Evolutionary conservation across 2,113 vertebrate genomes (phyloP), one percentile per base, ranked within the genome.

Genomic region (Empidonax traillii): DNA sequence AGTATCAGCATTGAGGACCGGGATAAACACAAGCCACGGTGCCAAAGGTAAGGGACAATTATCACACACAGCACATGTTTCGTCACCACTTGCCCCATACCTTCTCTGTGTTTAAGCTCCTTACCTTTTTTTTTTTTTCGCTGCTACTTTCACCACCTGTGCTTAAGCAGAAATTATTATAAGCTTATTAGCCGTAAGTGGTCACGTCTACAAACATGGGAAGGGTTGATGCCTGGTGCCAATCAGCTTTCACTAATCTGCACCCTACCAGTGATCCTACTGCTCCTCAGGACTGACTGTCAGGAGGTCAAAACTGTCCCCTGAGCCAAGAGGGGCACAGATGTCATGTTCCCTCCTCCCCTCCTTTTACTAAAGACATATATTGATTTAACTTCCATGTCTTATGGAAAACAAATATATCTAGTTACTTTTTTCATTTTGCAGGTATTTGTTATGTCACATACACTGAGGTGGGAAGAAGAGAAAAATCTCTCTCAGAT

Each of bases 151-250:
- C 85, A 94, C 76, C 89, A 93, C 93, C 87, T 89, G 46, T 53
- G 58, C 81, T 95, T 94, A 94, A 84, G 73, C 33, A 93, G 89
- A 97, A 96, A 92, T 94, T 79, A 92, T 95, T 85, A 87, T 91
- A 95, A 96, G 80, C 95, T 94, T 94, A 91, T 96, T 94, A 96
- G 85, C 61, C 87, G 4, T 91, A 96, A 94, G 94, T 76, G 81
- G 81, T 96, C 89, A 97, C 41, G 12, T 96, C 95, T 87, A 65
- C 93, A 96, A 95, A 94, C 85, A 93, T 56, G 83, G 93, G 80
- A 83, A 92, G 83, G 83, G 84, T 30, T 92, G 61, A 73, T 88
- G 51, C 91, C 90, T 43, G 85, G 55, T 80, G 80, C 62, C 95
- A 93, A 93, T 76, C 84, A 95, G 93, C 88, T 93, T 96, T 87